Conservation (phyloP, 2,797 vertebrate species). For the Etheostoma nigrum region DNA sequence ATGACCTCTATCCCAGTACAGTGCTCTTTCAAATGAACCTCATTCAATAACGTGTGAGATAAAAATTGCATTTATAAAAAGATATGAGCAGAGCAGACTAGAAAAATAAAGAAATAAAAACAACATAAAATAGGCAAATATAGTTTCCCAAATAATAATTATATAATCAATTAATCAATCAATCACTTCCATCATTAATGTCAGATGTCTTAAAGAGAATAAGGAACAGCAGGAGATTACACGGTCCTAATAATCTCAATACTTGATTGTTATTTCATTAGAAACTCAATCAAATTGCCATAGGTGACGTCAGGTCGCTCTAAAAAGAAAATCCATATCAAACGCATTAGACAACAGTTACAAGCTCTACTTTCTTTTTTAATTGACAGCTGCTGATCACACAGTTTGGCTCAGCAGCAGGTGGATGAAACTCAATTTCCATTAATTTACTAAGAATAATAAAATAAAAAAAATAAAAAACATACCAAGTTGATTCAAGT, state of each 20-base stretch:
- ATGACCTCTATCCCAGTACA: conserved; percentile 11
- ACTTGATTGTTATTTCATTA: conserved; percentile 52
- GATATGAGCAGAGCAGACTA: too few species aligned
- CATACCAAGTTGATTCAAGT: conserved; percentile 31
- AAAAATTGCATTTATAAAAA: neutral
- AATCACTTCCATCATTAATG: conserved; percentile 17
- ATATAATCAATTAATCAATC: conserved; percentile 39
- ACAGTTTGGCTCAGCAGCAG: conserved; percentile 29
- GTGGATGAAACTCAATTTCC: conserved; percentile 32
- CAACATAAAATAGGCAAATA: neutral
- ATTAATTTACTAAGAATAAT: conserved; percentile 9
- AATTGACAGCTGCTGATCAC: conserved; percentile 43
- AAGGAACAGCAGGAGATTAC: conserved; percentile 40
- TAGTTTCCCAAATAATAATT: conserved; percentile 24
- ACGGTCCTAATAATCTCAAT: conserved; percentile 39
- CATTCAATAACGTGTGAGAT: neutral
- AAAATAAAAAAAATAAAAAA: neutral
- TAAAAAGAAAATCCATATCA: conserved; percentile 13
- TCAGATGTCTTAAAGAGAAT: conserved; percentile 41
- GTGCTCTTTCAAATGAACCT: neutral
- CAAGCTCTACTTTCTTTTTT: conserved; percentile 10
- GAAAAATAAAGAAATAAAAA: neutral
- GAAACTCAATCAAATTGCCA: conserved; percentile 31
- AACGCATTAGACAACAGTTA: conserved; percentile 26
- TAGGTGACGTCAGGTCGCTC: conserved; percentile 23